Percentiles rank a stretch among this genome's conserved stretches.
Conservation (phyloP, 2,797 vertebrate genomes). For the Esox lucius region DNA sequence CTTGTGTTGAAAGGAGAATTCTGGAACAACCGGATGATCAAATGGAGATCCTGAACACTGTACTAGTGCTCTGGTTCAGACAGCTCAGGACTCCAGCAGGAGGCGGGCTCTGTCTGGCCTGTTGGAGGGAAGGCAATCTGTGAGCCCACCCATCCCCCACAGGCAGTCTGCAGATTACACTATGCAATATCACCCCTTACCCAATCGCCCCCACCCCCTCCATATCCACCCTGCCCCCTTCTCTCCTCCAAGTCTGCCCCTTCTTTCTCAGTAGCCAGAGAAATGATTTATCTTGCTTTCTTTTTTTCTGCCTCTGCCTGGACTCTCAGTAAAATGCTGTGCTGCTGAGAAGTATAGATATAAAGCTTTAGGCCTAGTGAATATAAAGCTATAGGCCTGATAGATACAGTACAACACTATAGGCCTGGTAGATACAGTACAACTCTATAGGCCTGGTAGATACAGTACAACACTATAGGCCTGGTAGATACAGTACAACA, state of each 20-base stretch:
- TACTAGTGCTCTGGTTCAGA: slow-evolving; percentile 23
- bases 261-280: slow-evolving; percentile 39
- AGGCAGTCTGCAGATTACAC: slow-evolving; percentile 75
- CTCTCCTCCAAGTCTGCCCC: slow-evolving; percentile 39
- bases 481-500: too few relatives aligned
- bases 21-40: too few relatives aligned
- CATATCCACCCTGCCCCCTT: slow-evolving; percentile 33
- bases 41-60: background rate
- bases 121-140: slow-evolving; percentile 24
- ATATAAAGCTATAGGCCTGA: background rate
- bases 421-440: slow-evolving; percentile 26
- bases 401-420: too few relatives aligned
- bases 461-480: too few relatives aligned
- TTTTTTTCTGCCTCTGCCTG: slow-evolving; percentile 36
- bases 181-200: slow-evolving; percentile 79
- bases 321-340: slow-evolving; percentile 56
- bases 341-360: slow-evolving; percentile 34
- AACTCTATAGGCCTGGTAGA: slow-evolving; percentile 4
- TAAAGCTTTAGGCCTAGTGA: background rate
- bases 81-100: background rate
- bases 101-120: background rate
- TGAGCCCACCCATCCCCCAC: slow-evolving; percentile 43
- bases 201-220: slow-evolving; percentile 49
- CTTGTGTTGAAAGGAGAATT: too few relatives aligned
- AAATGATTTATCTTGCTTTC: slow-evolving; percentile 18